Evolutionary conservation across 2,888 invertebrate species (phyloP).

Genomic region (Morpho deidamia): DNA sequence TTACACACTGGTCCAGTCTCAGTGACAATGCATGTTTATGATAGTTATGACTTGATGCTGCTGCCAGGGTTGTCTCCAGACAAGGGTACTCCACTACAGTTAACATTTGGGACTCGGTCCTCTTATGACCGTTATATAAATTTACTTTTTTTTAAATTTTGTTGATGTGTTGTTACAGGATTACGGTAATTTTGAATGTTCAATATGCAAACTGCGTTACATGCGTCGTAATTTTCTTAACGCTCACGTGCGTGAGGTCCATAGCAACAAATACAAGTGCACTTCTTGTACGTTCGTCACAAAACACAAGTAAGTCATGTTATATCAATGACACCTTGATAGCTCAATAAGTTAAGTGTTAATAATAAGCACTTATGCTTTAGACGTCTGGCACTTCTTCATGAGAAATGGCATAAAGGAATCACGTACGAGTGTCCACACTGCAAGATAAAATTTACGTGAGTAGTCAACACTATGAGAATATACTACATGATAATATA

Average conservation of each 20-base stretch:
- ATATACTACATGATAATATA: too few relatives aligned
- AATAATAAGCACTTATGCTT: not conserved
- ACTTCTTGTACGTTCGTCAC: not conserved
- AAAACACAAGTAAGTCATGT: not conserved
- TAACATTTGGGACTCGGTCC: too few relatives aligned
- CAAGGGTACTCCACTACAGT: too few relatives aligned
- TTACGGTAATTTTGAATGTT: not conserved
- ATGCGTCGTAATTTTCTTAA: not conserved
- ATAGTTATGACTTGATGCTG: too few relatives aligned
- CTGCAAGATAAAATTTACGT: not conserved
- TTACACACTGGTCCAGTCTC: too few relatives aligned
- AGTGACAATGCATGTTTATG: too few relatives aligned
- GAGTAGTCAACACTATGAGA: not conserved
- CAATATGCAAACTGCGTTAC: not conserved
- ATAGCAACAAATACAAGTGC: not conserved
- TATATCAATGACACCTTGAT: not conserved
- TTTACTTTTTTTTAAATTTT: too few relatives aligned
- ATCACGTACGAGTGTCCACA: constrained; percentile 1
- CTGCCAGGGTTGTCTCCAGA: too few relatives aligned
- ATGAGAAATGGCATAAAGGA: constrained; percentile 1
- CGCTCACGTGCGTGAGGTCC: not conserved
- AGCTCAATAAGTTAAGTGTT: too few relatives aligned
- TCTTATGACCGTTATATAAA: too few relatives aligned
- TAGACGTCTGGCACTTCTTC: not conserved
- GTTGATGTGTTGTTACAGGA: too few relatives aligned